These are phyloP conservation scores for Todiramphus saurophagus DNA, from an alignment of 2,113 vertebrate genomes.

Conservation along the genomic window DNA sequence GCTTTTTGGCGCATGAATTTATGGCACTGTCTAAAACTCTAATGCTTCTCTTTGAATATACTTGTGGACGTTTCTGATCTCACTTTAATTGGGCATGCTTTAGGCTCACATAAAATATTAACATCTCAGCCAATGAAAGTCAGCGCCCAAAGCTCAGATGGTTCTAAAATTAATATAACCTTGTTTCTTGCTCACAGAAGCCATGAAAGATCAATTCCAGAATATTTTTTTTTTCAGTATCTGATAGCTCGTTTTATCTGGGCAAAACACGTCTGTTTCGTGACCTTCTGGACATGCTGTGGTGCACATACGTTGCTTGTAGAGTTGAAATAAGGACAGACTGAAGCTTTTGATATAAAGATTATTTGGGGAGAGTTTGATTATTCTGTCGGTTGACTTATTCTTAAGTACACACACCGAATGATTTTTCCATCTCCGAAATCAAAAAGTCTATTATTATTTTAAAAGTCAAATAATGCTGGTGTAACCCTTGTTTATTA, in stretches of 20 bases:
- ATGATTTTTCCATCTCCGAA: neutral
- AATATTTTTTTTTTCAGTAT: neutral
- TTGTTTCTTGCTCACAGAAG: conserved; percentile 58
- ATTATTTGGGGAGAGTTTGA: neutral
- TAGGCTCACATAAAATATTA: conserved; percentile 74
- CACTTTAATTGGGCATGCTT: conserved; percentile 70
- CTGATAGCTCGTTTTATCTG: conserved; percentile 32
- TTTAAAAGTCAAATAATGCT: neutral
- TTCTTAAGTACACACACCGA: neutral
- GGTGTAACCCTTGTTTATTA: neutral
- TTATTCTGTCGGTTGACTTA: neutral
- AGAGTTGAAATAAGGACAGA: conserved; percentile 39
- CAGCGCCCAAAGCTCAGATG: conserved; percentile 63
- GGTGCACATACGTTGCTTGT: neutral
- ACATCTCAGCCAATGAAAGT: conserved; percentile 65
- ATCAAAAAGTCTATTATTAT: neutral
- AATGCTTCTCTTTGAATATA: conserved; percentile 64
- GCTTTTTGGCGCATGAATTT: conserved; percentile 40
- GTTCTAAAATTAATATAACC: conserved; percentile 66
- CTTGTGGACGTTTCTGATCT: conserved; percentile 70
- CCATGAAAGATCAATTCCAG: conserved; percentile 61
- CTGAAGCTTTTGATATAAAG: neutral
- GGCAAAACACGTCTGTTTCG: neutral
- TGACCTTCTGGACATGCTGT: conserved; percentile 26
- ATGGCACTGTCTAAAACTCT: conserved; percentile 47